Evolutionary conservation across 2,888 invertebrate species (phyloP), one percentile per base, ranked within the genome.

Genomic region (Caenorhabditis sp.): DNA sequence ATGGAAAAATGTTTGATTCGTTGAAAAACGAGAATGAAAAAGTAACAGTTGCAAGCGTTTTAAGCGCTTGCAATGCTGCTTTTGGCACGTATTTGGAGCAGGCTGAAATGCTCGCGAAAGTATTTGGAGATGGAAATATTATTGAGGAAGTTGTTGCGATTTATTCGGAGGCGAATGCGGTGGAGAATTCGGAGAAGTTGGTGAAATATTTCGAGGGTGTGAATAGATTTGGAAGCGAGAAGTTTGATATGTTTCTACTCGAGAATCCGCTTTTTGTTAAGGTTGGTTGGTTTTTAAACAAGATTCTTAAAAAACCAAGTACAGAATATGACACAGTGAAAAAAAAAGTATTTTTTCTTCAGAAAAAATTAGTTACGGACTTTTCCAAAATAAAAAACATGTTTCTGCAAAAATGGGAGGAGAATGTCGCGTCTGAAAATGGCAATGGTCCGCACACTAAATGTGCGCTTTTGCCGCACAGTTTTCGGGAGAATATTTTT

Each of bases 11-110:
- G 17, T 58, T 36, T 21, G 21, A 31, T 20, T 17, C 20, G n/a
- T 2, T 12, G 5, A 31, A 58, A 31, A 31, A 58, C 20, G 58
- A 17, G 7, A 26, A 56, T 26, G 14, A 17, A 14, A 58, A 58
- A 36, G 21, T 58, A 4, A 4, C 12, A n/a, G 5, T 43, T 26
- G 4, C 3, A 26, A 50, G n/a, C 14, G 3, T 60, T 3, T 50
- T 60, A 17, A 3, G 25, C 23, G 8, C 4, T 49, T 49, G 50
- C 50, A 20, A 60, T 50, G 12, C 60, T 2, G 50, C 52, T 1
- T 49, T 60, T 23, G 52, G 50, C 3, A 60, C 52, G 3, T 50
- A 60, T 60, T 43, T 58, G 5, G 69, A 69, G 7, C 69, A 63
- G 21, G 63, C 69, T 5, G 63, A 63, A 31, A 59, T 58, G 26